Conservation (phyloP, 2,888 invertebrate genomes). For the Cheiracanthium punctorium region DNA sequence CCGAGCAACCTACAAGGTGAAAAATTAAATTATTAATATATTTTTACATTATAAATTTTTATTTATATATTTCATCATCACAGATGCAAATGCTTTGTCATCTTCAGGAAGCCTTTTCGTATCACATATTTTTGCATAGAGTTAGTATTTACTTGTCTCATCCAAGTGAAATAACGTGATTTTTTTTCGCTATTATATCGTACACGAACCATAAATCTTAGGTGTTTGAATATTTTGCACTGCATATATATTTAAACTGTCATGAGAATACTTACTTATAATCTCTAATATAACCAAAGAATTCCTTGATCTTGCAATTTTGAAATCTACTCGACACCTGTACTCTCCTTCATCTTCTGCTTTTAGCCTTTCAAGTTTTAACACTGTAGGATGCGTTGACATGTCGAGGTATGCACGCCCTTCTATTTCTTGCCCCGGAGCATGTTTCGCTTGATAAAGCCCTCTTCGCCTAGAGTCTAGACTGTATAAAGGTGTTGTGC, state of each 20-base stretch:
- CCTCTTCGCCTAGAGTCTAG: conserved; percentile 71
- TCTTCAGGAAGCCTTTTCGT: too few relatives aligned
- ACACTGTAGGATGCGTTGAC: conserved; percentile 78
- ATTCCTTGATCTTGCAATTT: conserved; percentile 92
- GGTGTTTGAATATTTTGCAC: too few relatives aligned
- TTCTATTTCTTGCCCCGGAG: conserved; percentile 89
- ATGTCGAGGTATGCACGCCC: conserved; percentile 89
- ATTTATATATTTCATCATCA: too few relatives aligned
- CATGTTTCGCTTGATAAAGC: conserved; percentile 71
- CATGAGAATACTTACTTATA: conserved; percentile 82
- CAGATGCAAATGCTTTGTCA: too few relatives aligned
- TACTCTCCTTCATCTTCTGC: conserved; percentile 92
- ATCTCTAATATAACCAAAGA: conserved; percentile 93
- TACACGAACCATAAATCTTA: too few relatives aligned
- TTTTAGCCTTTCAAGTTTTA: conserved; percentile 79
- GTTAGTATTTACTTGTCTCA: too few relatives aligned
- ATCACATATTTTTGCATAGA: too few relatives aligned
- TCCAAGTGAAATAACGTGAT: too few relatives aligned
- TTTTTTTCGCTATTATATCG: too few relatives aligned
- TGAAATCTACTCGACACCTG: conserved; percentile 92
- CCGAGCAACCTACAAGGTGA: too few relatives aligned
- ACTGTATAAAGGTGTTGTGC: conserved; percentile 82
- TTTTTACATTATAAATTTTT: too few relatives aligned
- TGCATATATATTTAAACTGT: not conserved
- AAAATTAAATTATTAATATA: too few relatives aligned